Conservation (phyloP, 2,888 invertebrate genomes). For the Atherix ibis region DNA sequence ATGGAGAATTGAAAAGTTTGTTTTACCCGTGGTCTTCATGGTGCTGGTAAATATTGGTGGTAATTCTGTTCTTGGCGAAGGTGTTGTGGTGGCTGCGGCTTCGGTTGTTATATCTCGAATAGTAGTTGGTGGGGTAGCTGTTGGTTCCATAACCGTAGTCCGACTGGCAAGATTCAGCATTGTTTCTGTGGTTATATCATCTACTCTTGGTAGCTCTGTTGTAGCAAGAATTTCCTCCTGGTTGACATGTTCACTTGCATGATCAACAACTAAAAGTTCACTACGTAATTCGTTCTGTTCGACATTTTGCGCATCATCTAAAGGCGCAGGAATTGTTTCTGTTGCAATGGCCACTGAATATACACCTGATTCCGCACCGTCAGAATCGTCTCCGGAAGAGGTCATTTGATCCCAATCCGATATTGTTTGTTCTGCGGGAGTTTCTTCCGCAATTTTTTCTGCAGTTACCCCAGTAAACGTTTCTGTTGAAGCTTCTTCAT, state of each 20-base stretch:
- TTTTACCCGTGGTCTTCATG: too few species aligned
- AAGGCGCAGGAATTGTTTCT: neutral
- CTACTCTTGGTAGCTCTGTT: slow-evolving; percentile 7
- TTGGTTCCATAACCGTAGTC: slow-evolving; percentile 35
- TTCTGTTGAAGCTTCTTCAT: neutral
- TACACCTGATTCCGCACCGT: too few species aligned
- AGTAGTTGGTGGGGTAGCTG: slow-evolving; percentile 24
- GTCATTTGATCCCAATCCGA: neutral
- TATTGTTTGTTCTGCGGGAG: neutral
- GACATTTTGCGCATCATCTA: neutral
- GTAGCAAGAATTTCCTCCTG: too few species aligned
- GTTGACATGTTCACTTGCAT: too few species aligned
- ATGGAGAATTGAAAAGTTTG: too few species aligned
- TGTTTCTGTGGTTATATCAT: slow-evolving; percentile 26
- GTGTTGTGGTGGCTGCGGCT: too few species aligned
- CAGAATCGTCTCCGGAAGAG: too few species aligned
- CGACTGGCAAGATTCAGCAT: slow-evolving; percentile 30
- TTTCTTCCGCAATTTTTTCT: slow-evolving; percentile 3
- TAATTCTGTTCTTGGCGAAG: too few species aligned
- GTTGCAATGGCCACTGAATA: neutral
- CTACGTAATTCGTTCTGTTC: too few species aligned
- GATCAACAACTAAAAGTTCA: too few species aligned
- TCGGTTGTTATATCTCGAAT: too few species aligned
- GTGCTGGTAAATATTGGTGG: too few species aligned
- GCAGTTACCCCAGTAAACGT: slow-evolving; percentile 4